Base-by-base conservation (phyloP, 2,888 invertebrate species). In the Elysia crispata region DNA sequence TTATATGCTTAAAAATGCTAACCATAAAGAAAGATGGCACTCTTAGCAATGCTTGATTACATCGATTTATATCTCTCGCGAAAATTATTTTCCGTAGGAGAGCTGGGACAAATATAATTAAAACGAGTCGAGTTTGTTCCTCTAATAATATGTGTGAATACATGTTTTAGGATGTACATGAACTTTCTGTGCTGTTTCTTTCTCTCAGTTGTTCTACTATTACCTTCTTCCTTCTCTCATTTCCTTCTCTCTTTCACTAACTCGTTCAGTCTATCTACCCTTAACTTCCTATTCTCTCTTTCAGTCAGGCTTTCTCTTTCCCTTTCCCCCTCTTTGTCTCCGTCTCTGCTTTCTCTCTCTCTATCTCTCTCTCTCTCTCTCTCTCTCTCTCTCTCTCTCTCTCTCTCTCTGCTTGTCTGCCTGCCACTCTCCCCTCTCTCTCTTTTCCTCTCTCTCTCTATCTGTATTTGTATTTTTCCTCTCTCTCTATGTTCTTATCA, bases 271-370 rank as follows among this genome's bases (percentile, higher is more conserved):
- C n/a, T n/a, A n/a, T n/a, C n/a, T n/a, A n/a, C n/a, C 23, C 18
- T 15, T 18, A 25, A n/a, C 1, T 49, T 57, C 25, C 3, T 31
- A 20, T 25, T 74, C 57, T 50, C 57, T 74, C 60, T 60, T 1
- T 54, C 54, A 30, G 54, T 74, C 74, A 28, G 54, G 50, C 74
- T 74, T 30, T 74, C 57, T 74, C 74, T 74, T 57, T 60, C 30
- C 13, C 54, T 13, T 30, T 74, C 54, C 57, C 74, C 57, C 74
- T 74, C 74, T 31, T 30, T 23, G n/a, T 41, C n/a, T 41, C 8
- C n/a, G 25, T 74, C 54, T 25, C 25, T 15, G 28, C 25, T 1
- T 3, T 23, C 23, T 66, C 13, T 66, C 13, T 6, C 25, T 66
- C 66, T 66, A 6, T 66, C 28, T n/a, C 28, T 66, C 28, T 74